A percentile compares a stretch with the other conserved stretches of the same genome.
These are phyloP conservation scores for Eulemur coronatus DNA, from an alignment of 2,797 vertebrate genomes.

Conservation along the genomic window DNA sequence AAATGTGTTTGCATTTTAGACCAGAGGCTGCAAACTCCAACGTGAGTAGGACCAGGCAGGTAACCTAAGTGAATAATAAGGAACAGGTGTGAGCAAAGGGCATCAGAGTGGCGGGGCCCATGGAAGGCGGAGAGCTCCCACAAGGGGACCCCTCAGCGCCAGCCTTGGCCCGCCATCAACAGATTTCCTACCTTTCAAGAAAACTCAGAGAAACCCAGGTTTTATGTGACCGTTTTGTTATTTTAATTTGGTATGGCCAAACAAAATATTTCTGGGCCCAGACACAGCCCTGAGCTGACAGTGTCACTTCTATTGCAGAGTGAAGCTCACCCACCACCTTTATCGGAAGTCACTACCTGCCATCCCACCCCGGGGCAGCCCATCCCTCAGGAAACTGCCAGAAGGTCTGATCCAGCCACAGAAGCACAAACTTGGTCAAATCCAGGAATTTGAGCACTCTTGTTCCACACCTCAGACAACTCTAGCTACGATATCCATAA, in stretches of 20 bases:
- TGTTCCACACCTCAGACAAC: accelerated
- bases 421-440: background rate
- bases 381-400: background rate
- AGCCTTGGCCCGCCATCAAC: background rate
- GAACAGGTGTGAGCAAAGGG: background rate
- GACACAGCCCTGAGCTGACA: background rate
- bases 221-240: background rate
- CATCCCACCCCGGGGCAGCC: accelerated
- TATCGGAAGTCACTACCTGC: background rate
- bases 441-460: background rate
- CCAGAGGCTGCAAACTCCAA: background rate
- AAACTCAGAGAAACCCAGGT: background rate
- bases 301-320: background rate
- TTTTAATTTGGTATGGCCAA: background rate
- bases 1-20: background rate
- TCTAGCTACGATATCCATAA: background rate
- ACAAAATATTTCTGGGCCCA: background rate
- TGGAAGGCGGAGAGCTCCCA: too few relatives aligned
- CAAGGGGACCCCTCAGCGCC: background rate
- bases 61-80: background rate
- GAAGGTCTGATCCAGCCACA: background rate
- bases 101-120: accelerated
- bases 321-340: background rate
- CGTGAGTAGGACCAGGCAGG: background rate
- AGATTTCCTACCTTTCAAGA: background rate